Conservation (phyloP, 2,797 vertebrate species). For the Chiroxiphia lanceolata region DNA sequence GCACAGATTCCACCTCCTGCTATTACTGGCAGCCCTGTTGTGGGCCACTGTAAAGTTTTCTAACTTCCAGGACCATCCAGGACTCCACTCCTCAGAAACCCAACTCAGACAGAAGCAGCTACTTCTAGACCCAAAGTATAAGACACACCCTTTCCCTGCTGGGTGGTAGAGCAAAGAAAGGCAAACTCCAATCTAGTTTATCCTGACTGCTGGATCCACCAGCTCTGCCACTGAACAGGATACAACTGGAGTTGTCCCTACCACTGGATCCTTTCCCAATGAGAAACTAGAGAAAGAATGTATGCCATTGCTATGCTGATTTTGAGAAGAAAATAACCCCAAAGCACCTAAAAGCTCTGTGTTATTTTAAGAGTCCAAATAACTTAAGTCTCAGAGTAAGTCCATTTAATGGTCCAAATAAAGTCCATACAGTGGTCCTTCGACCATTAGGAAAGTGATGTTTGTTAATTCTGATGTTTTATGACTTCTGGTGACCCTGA, state of each 20-base stretch:
- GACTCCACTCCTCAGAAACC: background rate
- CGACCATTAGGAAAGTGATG: background rate
- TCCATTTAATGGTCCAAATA: background rate
- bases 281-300: background rate
- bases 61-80: background rate
- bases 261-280: background rate
- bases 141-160: background rate
- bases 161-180: background rate
- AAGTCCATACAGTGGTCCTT: background rate
- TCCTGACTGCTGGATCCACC: too few species aligned
- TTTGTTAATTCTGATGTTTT: background rate
- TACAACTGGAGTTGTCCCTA: fast-evolving
- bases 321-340: background rate
- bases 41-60: background rate
- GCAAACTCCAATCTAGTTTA: background rate
- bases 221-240: background rate
- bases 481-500: background rate
- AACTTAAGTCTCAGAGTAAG: background rate
- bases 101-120: background rate
- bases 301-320: background rate
- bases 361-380: background rate
- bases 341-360: background rate
- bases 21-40: background rate
- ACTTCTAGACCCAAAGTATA: background rate
- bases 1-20: background rate